Conservation (phyloP, 1,140 invertebrate genomes). For the Meloidogyne chitwoodi region DNA sequence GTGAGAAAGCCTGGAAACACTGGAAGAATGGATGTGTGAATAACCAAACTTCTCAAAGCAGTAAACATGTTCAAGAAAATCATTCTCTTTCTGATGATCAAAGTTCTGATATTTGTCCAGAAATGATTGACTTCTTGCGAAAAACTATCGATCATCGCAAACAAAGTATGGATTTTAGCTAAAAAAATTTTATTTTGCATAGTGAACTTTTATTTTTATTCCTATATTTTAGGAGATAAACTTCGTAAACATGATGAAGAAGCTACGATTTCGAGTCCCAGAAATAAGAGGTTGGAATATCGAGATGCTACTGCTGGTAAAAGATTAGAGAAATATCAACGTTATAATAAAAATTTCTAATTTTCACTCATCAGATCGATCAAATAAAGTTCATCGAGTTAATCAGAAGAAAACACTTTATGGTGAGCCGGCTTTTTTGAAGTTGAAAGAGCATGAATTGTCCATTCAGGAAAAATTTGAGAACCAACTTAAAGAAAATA, state of each 20-base stretch:
- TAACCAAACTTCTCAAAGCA: background rate
- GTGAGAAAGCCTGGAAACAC: background rate
- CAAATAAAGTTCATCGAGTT: background rate
- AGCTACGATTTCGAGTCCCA: background rate
- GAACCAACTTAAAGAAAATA: background rate
- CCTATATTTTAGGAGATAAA: background rate
- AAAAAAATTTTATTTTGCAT: background rate
- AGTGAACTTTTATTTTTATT: background rate
- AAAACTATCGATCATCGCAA: constrained; percentile 7
- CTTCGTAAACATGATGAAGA: background rate
- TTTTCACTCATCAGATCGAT: background rate
- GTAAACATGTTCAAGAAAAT: background rate
- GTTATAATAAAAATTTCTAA: background rate
- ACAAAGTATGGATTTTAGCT: background rate
- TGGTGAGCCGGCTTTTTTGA: background rate
- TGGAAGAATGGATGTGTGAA: background rate
- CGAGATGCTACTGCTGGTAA: background rate
- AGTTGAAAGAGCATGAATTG: background rate
- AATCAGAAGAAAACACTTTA: background rate
- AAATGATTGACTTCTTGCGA: background rate
- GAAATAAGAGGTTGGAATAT: background rate
- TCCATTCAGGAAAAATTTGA: background rate
- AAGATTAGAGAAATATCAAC: background rate
- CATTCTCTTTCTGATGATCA: background rate
- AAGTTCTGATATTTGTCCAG: background rate